Evolutionary conservation across 2,888 invertebrate species (phyloP), one percentile per base, ranked within the genome.

Genomic region (Lomographa bimaculata): DNA sequence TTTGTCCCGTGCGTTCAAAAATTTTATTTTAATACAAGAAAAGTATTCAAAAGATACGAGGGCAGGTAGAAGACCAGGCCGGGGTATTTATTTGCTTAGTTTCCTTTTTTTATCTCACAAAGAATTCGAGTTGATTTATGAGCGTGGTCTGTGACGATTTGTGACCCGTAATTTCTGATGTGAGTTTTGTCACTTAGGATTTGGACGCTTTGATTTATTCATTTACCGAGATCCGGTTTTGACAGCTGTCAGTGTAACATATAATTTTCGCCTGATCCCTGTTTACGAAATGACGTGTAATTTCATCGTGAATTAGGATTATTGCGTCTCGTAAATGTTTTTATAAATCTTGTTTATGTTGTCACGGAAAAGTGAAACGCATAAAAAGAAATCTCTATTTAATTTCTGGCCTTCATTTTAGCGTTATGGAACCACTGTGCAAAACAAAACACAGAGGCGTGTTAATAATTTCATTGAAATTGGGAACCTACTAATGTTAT

Each of bases 21-120:
- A 72, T 83, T 84, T 86, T 87, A 85, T 87, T 89, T 86, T 82
- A 87, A 84, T 85, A 82, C 80, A 83, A 85, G 80, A 80, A 77
- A 79, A 80, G 81, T 79, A 86, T 85, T 85, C 80, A 79, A 83
- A 83, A 82, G 85, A 84, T 81, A 81, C 79, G 79, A 72, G 75
- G 64, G 81, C 89, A 89, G 89, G 89, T 89, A 89, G 87, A 79
- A 67, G 72, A 57, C 59, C 63, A 64, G 55, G 60, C 62, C 73
- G 60, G 74, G 75, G 81, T 86, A 83, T 89, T 89, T 89, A 84
- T 89, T 89, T 89, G 86, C 81, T 87, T 80, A 82, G 79, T 72
- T 79, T 73, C 60, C 75, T 80, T 82, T 57, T 78, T 79, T 79
- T 78, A 69, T 77, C 66, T 54, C 77, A 74, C 80, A 77, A 82